These are phyloP conservation scores for Eudemis profundana DNA, from an alignment of 2,888 invertebrate species.

Conservation along the genomic window DNA sequence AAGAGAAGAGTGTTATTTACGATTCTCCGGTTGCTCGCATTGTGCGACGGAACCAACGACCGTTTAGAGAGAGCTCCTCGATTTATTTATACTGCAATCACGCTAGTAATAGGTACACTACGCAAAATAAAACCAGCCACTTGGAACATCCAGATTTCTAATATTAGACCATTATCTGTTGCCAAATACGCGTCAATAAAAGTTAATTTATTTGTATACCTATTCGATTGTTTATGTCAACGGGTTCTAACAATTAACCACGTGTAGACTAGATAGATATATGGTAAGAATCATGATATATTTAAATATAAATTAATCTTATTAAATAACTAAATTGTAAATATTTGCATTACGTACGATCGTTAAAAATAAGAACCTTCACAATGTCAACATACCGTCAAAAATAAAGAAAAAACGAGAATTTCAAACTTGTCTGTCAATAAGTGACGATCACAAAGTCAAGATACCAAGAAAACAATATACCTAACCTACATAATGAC, in stretches of 20 bases:
- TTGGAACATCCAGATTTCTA: slow-evolving; percentile 59
- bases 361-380: not conserved
- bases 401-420: too few species aligned
- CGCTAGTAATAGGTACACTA: slow-evolving; percentile 57
- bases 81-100: slow-evolving; percentile 52
- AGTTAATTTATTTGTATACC: slow-evolving; percentile 45
- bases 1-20: slow-evolving; percentile 52
- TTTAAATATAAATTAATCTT: not conserved
- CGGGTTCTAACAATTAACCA: too few species aligned
- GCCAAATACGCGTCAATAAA: slow-evolving; percentile 66
- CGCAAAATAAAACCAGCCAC: slow-evolving; percentile 59
- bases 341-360: too few species aligned
- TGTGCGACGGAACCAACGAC: slow-evolving; percentile 55
- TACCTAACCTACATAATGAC: too few species aligned
- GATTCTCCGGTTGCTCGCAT: slow-evolving; percentile 39
- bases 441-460: too few species aligned
- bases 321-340: too few species aligned
- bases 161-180: slow-evolving; percentile 63
- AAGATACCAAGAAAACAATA: too few species aligned
- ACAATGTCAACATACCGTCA: too few species aligned
- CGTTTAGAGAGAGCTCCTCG: slow-evolving; percentile 58
- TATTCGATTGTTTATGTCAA: slow-evolving; percentile 15
- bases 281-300: too few species aligned
- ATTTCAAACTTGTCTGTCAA: too few species aligned
- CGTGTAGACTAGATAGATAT: too few species aligned